Base-by-base conservation (phyloP, 1,140 invertebrate genomes). In the Ooceraea biroi region DNA sequence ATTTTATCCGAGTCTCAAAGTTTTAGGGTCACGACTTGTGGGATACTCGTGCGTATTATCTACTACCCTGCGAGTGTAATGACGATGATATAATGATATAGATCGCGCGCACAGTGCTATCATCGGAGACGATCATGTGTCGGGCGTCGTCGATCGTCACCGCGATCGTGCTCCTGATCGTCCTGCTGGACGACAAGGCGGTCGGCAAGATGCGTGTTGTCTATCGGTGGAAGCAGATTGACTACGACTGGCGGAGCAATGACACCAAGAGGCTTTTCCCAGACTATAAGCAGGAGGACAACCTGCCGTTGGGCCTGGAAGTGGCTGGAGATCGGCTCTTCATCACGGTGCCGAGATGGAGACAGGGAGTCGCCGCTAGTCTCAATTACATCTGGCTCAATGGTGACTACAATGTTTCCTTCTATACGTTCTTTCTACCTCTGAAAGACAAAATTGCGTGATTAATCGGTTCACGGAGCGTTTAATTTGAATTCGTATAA, bases 341-440 rank as follows among this genome's bases (percentile, higher is more conserved):
- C 86, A 91, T 97, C 14, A 97, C 96, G 0, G 95, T 97, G 7
- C 97, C 97, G 12, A 95, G 97, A 85, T 97, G 97, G 97, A 95
- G 95, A 87, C 89, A 92, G 30, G 97, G 97, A 27, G 96, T 97
- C 8, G 96, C 96, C 0, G 95, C 97, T 44, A 96, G 96, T 84
- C 94, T 97, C 83, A 96, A 96, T 91, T 97, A 97, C 90, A 95
- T 97, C 82, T 95, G 95, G 89, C 90, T 96, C 78, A 96, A 96
- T 92, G 96, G 96, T 97, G 91, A 94, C 93, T 10, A 27, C 1
- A 36, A 25, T 19, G n/a, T 12, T 30, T 10, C 4, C 22, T 68
- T 22, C 14, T 36, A 5, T n/a, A n/a, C n/a, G n/a, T n/a, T n/a
- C n/a, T n/a, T n/a, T 10, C 17, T 48, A 36, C 7, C 36, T 36